Percentiles rank a stretch among this genome's conserved stretches.
These are phyloP conservation scores for Piezodorus guildinii DNA, from an alignment of 1,140 invertebrate genomes.

Conservation along the genomic window DNA sequence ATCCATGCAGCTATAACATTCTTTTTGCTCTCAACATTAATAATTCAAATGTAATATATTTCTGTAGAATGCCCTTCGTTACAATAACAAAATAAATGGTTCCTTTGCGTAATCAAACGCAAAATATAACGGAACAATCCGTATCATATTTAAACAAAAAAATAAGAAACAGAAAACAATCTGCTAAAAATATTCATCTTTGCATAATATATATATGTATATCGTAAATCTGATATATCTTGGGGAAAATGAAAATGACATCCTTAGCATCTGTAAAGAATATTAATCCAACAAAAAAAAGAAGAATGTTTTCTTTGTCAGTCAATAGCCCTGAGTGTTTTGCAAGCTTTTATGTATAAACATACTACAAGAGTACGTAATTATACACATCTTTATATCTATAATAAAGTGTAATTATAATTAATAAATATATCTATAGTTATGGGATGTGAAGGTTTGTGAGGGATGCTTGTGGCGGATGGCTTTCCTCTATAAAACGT, in stretches of 20 bases:
- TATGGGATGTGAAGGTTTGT: background rate
- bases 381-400: background rate
- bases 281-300: background rate
- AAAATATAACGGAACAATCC: too few species aligned
- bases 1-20: conserved; percentile 12
- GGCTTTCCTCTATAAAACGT: conserved; percentile 11
- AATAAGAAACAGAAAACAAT: background rate
- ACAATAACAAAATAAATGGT: conserved; percentile 11
- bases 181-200: background rate
- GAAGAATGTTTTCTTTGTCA: background rate
- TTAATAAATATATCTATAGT: background rate
- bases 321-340: conserved; percentile 8
- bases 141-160: too few species aligned
- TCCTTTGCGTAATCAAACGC: background rate
- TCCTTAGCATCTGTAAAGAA: background rate
- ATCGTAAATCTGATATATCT: background rate
- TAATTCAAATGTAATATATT: conserved; percentile 5
- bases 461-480: background rate
- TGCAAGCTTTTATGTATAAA: background rate
- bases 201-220: background rate
- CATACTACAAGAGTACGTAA: background rate
- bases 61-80: conserved; percentile 15
- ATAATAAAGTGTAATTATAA: conserved; percentile 6
- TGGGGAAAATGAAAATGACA: conserved; percentile 5
- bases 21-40: conserved; percentile 16